phyloP scores from a whole-genome alignment of 2,113 vertebrate species.

The Dasyurus viverrinus region DNA sequence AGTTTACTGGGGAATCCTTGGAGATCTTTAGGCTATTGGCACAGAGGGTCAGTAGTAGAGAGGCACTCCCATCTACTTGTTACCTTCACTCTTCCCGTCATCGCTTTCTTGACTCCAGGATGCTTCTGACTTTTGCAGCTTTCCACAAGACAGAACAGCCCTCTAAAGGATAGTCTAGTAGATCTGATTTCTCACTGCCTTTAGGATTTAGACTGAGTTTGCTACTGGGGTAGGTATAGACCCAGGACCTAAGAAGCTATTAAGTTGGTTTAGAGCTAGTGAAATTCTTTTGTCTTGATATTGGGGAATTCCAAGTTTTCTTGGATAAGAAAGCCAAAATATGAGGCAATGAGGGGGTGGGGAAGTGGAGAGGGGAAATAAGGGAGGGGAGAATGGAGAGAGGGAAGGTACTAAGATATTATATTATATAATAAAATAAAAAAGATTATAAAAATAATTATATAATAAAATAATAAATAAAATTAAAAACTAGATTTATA shows the following conservation, averaged over 20 bases:
- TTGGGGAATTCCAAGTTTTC: not conserved
- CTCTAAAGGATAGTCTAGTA: not conserved
- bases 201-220: not conserved
- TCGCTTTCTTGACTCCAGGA: not conserved
- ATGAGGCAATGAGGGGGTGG: not conserved
- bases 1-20: constrained; percentile 16
- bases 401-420: no score
- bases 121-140: not conserved
- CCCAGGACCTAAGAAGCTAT: not conserved
- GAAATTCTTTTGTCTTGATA: not conserved
- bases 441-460: not conserved
- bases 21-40: not conserved
- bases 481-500: not conserved
- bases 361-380: not conserved
- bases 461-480: not conserved
- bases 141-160: not conserved
- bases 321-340: not conserved
- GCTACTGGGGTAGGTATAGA: not conserved
- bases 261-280: not conserved
- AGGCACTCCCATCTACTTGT: not conserved
- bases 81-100: not conserved
- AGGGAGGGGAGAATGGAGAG: not conserved
- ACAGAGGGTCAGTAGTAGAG: not conserved
- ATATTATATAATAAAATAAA: not conserved
- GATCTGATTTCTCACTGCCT: no score